A percentile compares a stretch with the other conserved stretches of the same genome.
Evolutionary conservation across 1,140 invertebrate genomes (phyloP).

Genomic region (Mylabris phalerata): DNA sequence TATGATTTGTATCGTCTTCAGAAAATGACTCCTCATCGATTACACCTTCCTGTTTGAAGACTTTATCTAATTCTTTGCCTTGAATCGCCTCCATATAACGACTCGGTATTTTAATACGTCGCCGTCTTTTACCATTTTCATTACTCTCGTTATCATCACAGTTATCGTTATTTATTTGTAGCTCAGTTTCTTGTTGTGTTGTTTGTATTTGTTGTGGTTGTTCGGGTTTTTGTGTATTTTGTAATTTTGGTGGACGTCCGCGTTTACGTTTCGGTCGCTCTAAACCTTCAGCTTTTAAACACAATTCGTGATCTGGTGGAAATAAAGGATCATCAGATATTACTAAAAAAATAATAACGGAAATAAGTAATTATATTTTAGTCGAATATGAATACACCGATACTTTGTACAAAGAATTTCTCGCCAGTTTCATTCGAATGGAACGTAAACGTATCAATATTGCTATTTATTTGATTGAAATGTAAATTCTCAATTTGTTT

Average conservation of each 20-base stretch:
- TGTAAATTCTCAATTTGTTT: constrained; percentile 29
- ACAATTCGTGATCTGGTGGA: constrained; percentile 49
- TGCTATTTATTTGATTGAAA: constrained; percentile 32
- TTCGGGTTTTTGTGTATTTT: constrained; percentile 27
- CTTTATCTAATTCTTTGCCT: constrained; percentile 66
- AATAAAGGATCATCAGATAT: constrained; percentile 50
- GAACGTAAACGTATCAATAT: constrained; percentile 35
- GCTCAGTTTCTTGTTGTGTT: background rate
- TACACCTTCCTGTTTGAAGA: constrained; percentile 65
- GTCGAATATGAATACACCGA: constrained; percentile 4
- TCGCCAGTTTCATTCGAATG: constrained; percentile 42
- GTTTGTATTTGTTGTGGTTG: constrained; percentile 1
- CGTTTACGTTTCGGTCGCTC: constrained; percentile 60
- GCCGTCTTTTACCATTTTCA: constrained; percentile 51
- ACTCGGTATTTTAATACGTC: constrained; percentile 57
- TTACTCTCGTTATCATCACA: constrained; percentile 40
- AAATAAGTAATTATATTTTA: background rate
- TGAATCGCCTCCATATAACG: constrained; percentile 61
- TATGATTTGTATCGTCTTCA: constrained; percentile 36
- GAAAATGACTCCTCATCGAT: constrained; percentile 52
- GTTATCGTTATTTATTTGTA: constrained; percentile 16
- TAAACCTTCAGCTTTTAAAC: constrained; percentile 54
- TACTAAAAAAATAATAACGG: constrained; percentile 38
- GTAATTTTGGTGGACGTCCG: constrained; percentile 57
- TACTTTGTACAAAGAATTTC: constrained; percentile 47